A percentile compares a stretch with the other conserved stretches of the same genome.
Evolutionary conservation across 2,888 invertebrate genomes (phyloP).

Genomic region (Rhodophaea formosa): DNA sequence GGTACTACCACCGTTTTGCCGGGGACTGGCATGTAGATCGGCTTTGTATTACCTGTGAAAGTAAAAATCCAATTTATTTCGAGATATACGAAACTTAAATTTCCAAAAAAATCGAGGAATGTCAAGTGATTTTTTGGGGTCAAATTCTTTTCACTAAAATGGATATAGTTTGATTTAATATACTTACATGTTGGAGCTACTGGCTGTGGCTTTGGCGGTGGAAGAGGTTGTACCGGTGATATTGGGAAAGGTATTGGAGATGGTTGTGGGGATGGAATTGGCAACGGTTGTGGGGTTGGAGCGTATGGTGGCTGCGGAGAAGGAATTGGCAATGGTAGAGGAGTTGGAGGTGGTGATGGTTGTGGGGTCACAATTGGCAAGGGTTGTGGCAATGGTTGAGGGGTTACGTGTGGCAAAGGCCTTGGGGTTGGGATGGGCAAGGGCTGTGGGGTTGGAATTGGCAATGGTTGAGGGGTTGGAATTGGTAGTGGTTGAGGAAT

Average conservation of each 20-base stretch:
- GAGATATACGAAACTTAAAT: no score
- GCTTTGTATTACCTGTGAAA: constrained; percentile 62
- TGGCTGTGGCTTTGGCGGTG: constrained; percentile 24
- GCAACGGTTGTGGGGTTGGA: not conserved
- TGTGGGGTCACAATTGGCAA: not conserved
- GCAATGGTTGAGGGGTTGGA: no score
- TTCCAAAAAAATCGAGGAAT: no score
- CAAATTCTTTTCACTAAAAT: no score
- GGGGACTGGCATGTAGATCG: constrained; percentile 61
- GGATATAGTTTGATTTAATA: no score
- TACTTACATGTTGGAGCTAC: no score
- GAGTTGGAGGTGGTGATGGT: not conserved
- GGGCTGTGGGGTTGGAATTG: no score
- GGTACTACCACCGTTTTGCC: constrained; percentile 51
- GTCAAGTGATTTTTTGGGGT: no score
- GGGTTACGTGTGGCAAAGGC: no score
- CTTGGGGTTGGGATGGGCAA: no score
- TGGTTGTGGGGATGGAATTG: not conserved
- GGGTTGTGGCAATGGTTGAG: not conserved
- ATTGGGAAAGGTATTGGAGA: not conserved
- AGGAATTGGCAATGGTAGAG: not conserved
- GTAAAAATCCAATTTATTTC: constrained; percentile 24
- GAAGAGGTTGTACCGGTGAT: constrained; percentile 29
- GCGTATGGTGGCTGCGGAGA: not conserved
- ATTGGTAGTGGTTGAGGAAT: no score